Conservation (phyloP, 2,797 vertebrate species). For the Pterois miles region DNA sequence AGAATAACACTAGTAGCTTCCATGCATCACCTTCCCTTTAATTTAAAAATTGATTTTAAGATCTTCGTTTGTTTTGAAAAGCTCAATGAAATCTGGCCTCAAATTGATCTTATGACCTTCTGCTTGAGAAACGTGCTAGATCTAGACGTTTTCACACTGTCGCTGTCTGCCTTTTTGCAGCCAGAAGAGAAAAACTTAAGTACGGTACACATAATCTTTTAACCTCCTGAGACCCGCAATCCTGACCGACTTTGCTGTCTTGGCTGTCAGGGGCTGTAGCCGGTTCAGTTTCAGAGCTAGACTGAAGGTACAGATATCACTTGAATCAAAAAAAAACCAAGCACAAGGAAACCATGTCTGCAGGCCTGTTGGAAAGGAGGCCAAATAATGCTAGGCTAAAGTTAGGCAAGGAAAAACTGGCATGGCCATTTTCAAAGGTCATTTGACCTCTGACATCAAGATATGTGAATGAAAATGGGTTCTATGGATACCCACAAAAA, state of each 20-base stretch:
- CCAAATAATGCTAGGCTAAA: too few relatives aligned
- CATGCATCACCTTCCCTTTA: slow-evolving; percentile 12
- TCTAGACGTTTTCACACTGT: background rate
- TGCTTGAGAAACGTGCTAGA: background rate
- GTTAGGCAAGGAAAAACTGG: too few relatives aligned
- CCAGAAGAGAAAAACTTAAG: background rate
- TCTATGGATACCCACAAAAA: too few relatives aligned
- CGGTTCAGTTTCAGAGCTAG: background rate
- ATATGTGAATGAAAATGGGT: too few relatives aligned
- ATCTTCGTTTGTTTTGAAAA: slow-evolving; percentile 29
- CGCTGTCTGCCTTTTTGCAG: background rate
- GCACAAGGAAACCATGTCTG: background rate
- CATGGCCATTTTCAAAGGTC: too few relatives aligned
- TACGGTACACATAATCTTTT: background rate
- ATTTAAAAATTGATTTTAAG: slow-evolving; percentile 40
- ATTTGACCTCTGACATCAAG: too few relatives aligned
- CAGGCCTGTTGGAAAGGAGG: fast-evolving
- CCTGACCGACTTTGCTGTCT: background rate
- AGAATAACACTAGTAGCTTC: slow-evolving; percentile 2
- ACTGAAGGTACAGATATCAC: background rate
- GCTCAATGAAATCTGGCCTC: background rate
- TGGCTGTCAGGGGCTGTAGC: background rate
- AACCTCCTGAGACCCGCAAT: background rate
- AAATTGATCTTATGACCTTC: background rate
- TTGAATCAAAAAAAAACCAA: background rate